These are phyloP conservation scores for Catostomus latipinnis DNA, from an alignment of 2,797 vertebrate genomes.

Conservation along the genomic window DNA sequence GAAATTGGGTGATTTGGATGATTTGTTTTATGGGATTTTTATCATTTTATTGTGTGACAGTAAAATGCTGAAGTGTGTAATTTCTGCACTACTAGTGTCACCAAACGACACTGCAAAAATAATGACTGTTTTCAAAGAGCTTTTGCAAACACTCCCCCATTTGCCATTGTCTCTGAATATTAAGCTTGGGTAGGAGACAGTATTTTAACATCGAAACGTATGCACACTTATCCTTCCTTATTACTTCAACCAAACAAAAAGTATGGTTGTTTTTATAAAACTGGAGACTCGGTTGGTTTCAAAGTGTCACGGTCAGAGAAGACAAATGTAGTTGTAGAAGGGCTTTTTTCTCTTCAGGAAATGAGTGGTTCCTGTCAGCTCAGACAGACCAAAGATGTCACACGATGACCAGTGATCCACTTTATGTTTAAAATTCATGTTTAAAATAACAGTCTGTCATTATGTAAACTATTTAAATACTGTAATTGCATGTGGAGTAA, in stretches of 20 bases:
- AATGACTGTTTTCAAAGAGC: too few relatives aligned
- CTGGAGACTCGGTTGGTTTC: conserved; percentile 35
- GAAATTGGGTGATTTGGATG: neutral
- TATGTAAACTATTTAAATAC: too few relatives aligned
- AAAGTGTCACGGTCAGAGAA: neutral
- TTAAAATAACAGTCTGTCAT: neutral
- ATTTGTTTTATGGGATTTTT: neutral
- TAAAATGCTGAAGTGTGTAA: too few relatives aligned
- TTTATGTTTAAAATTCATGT: neutral
- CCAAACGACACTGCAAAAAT: too few relatives aligned
- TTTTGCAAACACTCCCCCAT: too few relatives aligned
- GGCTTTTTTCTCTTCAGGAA: conserved; percentile 77
- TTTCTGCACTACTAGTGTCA: too few relatives aligned
- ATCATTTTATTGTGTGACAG: too few relatives aligned
- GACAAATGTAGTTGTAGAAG: conserved; percentile 67
- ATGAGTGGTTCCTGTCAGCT: conserved; percentile 53
- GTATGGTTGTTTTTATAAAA: conserved; percentile 31
- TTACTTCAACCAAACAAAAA: neutral
- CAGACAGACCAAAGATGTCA: conserved; percentile 71
- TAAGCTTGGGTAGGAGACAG: too few relatives aligned
- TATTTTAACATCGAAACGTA: too few relatives aligned
- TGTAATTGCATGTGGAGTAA: neutral
- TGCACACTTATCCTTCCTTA: too few relatives aligned
- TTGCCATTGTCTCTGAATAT: too few relatives aligned
- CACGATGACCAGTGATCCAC: conserved; percentile 70